Evolutionary conservation across 2,888 invertebrate species (phyloP).

Genomic region (Spodoptera exigua): DNA sequence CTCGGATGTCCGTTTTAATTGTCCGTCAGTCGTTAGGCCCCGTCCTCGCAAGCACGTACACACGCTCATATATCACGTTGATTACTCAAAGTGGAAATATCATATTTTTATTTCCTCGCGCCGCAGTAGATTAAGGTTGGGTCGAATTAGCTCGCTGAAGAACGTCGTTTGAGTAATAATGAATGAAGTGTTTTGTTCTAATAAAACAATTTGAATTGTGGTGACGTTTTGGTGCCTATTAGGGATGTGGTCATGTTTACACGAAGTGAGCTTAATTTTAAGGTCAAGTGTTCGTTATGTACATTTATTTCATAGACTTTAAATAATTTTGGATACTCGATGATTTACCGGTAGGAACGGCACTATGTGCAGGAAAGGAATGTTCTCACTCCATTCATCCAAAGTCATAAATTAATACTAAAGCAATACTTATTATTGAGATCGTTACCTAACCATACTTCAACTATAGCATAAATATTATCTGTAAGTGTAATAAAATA

Average conservation of each 20-base stretch:
- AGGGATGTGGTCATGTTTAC: background rate
- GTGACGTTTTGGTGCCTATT: background rate
- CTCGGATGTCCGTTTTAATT: slow-evolving; percentile 72
- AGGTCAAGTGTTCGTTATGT: too few species aligned
- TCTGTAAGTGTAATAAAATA: too few species aligned
- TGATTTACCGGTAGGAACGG: too few species aligned
- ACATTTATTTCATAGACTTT: too few species aligned
- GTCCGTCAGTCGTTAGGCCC: slow-evolving; percentile 73
- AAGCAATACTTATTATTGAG: too few species aligned
- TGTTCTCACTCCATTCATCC: too few species aligned
- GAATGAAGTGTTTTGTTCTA: slow-evolving; percentile 28
- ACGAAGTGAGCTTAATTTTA: too few species aligned
- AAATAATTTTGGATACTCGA: too few species aligned
- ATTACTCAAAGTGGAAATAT: slow-evolving; percentile 76
- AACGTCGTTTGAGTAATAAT: slow-evolving; percentile 28
- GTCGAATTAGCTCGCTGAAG: slow-evolving; percentile 50
- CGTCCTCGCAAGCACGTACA: slow-evolving; percentile 66
- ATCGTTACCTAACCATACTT: too few species aligned
- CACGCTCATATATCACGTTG: slow-evolving; percentile 73
- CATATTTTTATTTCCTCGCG: slow-evolving; percentile 70
- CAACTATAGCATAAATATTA: too few species aligned
- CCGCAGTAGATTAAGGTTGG: slow-evolving; percentile 57
- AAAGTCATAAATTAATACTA: too few species aligned
- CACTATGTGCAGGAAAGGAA: too few species aligned
- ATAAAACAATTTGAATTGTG: slow-evolving; percentile 18